phyloP scores from a whole-genome alignment of 2,113 vertebrate genomes.

The Cheirogaleus medius region DNA sequence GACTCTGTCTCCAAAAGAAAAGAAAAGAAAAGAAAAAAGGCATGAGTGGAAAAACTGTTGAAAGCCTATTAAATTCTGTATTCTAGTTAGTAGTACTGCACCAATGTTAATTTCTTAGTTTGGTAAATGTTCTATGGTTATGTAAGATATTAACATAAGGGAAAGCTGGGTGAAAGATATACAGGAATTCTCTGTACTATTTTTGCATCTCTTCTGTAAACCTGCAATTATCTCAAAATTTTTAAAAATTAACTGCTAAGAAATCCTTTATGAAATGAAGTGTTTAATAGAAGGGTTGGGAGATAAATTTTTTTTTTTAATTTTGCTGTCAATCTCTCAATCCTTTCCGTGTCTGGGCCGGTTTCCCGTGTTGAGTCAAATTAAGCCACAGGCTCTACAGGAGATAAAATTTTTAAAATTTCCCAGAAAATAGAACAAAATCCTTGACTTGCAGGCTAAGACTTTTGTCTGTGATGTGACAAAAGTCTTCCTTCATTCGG shows the following conservation, averaged over 20 bases:
- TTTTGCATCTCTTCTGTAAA: not conserved
- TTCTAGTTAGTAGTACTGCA: not conserved
- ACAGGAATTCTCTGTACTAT: not conserved
- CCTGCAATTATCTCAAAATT: not conserved
- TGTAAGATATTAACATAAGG: not conserved
- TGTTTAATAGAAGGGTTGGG: not conserved
- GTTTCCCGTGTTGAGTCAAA: too few relatives aligned
- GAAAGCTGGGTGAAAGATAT: not conserved
- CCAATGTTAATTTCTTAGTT: not conserved
- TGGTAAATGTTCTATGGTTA: not conserved
- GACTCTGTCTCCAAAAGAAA: too few relatives aligned
- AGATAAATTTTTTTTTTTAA: too few relatives aligned
- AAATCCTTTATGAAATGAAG: not conserved
- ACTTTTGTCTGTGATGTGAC: not conserved
- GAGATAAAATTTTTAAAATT: not conserved
- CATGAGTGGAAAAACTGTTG: not conserved
- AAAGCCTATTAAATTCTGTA: not conserved
- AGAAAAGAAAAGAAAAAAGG: not conserved
- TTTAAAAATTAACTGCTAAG: not conserved
- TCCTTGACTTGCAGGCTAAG: not conserved
- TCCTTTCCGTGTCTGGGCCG: too few relatives aligned
- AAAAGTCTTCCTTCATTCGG: not conserved
- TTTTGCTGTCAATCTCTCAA: too few relatives aligned
- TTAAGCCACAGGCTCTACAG: too few relatives aligned
- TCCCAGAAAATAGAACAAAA: not conserved